phyloP scores from a whole-genome alignment of 2,888 invertebrate genomes.

The Platerodrilus igneus region DNA sequence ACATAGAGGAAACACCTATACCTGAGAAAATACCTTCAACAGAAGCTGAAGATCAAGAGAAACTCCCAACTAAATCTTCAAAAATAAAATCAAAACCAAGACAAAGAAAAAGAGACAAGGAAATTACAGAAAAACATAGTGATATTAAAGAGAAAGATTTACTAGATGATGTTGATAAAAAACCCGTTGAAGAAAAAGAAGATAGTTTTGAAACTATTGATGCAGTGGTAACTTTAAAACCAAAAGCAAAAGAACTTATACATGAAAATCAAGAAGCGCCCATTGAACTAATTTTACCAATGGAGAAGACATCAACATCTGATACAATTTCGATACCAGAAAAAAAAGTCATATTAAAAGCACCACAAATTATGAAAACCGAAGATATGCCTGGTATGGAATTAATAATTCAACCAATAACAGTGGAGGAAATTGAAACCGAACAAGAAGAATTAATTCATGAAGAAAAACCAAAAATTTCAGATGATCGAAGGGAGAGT shows the following conservation, averaged over 20 bases:
- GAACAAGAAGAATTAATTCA: slow-evolving; percentile 13
- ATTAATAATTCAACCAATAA: slow-evolving; percentile 27
- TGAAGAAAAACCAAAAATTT: slow-evolving; percentile 33
- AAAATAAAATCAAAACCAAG: slow-evolving; percentile 6
- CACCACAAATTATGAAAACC: no score
- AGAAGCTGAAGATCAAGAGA: slow-evolving; percentile 25
- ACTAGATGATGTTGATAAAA: slow-evolving; percentile 20
- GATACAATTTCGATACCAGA: no score
- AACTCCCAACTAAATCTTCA: slow-evolving; percentile 19
- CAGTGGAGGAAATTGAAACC: slow-evolving; percentile 16
- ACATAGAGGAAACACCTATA: slow-evolving; percentile 21
- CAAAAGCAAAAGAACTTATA: slow-evolving; percentile 31
- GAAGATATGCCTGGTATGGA: slow-evolving; percentile 36
- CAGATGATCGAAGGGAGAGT: slow-evolving; percentile 33
- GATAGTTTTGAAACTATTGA: slow-evolving; percentile 34
- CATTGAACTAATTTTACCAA: slow-evolving; percentile 29
- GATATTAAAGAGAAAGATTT: slow-evolving; percentile 20
- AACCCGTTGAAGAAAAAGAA: slow-evolving; percentile 28
- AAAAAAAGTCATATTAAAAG: slow-evolving; percentile 29
- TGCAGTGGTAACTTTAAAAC: slow-evolving; percentile 34
- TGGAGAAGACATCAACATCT: slow-evolving; percentile 46
- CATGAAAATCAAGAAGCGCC: slow-evolving; percentile 28
- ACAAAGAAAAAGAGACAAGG: slow-evolving; percentile 3
- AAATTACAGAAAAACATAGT: slow-evolving; percentile 8
- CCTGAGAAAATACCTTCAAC: slow-evolving; percentile 28